Evolutionary conservation across 2,113 vertebrate genomes (phyloP).

Genomic region (Oncorhynchus kisutch): DNA sequence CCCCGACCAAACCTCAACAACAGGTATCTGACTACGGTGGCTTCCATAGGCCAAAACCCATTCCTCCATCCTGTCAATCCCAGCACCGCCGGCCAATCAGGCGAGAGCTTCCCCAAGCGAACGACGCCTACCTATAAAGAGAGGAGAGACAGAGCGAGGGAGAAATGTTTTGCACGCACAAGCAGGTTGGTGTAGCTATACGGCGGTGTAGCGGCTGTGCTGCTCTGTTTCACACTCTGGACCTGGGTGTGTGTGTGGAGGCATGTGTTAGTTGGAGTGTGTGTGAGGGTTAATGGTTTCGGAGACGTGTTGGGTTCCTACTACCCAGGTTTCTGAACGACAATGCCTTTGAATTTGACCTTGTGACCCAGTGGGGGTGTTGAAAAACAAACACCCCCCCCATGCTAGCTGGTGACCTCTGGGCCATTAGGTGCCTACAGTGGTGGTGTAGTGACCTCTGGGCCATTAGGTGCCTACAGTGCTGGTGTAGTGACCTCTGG

Average conservation of each 20-base stretch:
- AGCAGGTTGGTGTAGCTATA: constrained; percentile 14
- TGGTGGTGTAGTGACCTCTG: too few species aligned
- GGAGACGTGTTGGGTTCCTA: background rate
- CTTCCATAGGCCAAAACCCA: constrained; percentile 60
- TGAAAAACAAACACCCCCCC: constrained; percentile 12
- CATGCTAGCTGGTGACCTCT: background rate
- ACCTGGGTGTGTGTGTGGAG: constrained; percentile 5
- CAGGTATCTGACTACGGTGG: constrained; percentile 68
- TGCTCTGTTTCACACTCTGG: background rate
- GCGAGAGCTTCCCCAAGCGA: constrained; percentile 36
- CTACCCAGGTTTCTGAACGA: background rate
- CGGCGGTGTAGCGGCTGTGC: constrained; percentile 1
- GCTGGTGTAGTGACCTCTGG: too few species aligned
- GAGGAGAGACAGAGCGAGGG: too few species aligned
- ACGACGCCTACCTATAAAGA: constrained; percentile 14
- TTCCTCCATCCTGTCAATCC: constrained; percentile 65
- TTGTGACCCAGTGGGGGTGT: constrained; percentile 1
- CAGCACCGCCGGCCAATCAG: constrained; percentile 55
- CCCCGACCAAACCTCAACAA: constrained; percentile 62
- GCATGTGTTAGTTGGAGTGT: constrained; percentile 3
- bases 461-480: too few species aligned
- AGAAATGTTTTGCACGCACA: too few species aligned
- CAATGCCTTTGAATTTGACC: constrained; percentile 38
- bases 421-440: too few species aligned
- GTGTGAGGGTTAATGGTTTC: constrained; percentile 13